Evolutionary conservation across 2,888 invertebrate genomes (phyloP), one percentile per base, ranked within the genome.

Genomic region (Tridacna gigas): DNA sequence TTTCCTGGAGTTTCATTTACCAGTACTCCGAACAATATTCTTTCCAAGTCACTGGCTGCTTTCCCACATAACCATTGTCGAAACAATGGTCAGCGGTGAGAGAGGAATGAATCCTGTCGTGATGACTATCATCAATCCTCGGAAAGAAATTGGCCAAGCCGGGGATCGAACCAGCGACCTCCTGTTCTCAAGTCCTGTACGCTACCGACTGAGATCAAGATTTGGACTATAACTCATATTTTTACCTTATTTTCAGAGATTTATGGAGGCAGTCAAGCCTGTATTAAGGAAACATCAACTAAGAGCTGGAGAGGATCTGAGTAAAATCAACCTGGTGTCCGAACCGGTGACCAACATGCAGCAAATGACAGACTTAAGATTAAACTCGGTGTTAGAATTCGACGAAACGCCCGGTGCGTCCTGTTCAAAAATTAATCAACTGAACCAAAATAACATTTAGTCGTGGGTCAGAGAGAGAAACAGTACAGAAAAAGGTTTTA

Each of bases 211-310:
- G n/a, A n/a, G n/a, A n/a, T n/a, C n/a, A n/a, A n/a, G n/a, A n/a
- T 37, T 37, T 37, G 37, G 37, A 37, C 37, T 37, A 37, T 7
- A 37, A 37, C 37, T 4, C 7, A 7, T 37, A 37, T 37, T 7
- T 37, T 37, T 56, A 22, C 56, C 11, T 61, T 26, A 13, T 47
- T 83, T 88, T 26, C 88, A 92, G 92, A 80, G 92, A 37, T 83
- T 92, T 37, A 37, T 76, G 61, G 77, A 81, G 26, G 82, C 90
- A 18, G 89, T 83, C 7, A 91, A 87, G 79, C 92, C 92, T 11
- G 81, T 80, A 12, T 84, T 92, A 61, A 88, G 83, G 51, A 85
- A 88, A 48, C 89, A 92, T 73, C 92, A 92, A 83, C 79, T 92
- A 28, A 74, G 92, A 22, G 82, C 87, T 51, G 89, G 90, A 5